phyloP scores from a whole-genome alignment of 1,140 invertebrate genomes.

The Bombyx mandarina region DNA sequence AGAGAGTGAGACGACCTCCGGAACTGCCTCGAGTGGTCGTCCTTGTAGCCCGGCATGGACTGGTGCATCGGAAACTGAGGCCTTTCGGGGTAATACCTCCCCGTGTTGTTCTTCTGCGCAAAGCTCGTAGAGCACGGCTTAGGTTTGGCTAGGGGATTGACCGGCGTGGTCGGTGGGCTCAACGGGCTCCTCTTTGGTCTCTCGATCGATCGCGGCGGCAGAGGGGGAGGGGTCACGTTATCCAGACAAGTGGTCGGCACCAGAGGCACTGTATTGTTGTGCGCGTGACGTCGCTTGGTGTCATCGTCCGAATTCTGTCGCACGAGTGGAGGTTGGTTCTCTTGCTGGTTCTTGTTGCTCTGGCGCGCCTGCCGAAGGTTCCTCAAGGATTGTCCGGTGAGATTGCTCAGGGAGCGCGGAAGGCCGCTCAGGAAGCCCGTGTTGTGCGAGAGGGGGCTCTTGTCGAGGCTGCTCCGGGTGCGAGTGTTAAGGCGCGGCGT shows the following conservation, averaged over 20 bases:
- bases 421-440: conserved; percentile 67
- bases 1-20: conserved; percentile 42
- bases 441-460: conserved; percentile 16
- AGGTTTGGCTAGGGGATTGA: conserved; percentile 29
- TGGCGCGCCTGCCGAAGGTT: conserved; percentile 40
- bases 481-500: conserved; percentile 29
- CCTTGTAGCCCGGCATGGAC: conserved; percentile 33
- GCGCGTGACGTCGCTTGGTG: conserved; percentile 21
- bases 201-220: conserved; percentile 59
- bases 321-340: conserved; percentile 29
- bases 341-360: conserved; percentile 18
- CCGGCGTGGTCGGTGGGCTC: conserved; percentile 12
- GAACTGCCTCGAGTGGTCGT: conserved; percentile 24
- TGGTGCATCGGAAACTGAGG: conserved; percentile 33
- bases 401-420: conserved; percentile 71
- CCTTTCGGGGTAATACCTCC: conserved; percentile 11
- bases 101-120: conserved; percentile 24
- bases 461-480: conserved; percentile 14
- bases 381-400: conserved; percentile 60
- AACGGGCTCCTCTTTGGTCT: conserved; percentile 25
- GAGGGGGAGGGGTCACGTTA: conserved; percentile 65
- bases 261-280: conserved; percentile 45
- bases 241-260: conserved; percentile 61
- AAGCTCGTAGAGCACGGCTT: conserved; percentile 19
- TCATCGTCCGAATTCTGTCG: conserved; percentile 44